phyloP scores from a whole-genome alignment of 2,888 invertebrate species.

The Drosophila barbarae region DNA sequence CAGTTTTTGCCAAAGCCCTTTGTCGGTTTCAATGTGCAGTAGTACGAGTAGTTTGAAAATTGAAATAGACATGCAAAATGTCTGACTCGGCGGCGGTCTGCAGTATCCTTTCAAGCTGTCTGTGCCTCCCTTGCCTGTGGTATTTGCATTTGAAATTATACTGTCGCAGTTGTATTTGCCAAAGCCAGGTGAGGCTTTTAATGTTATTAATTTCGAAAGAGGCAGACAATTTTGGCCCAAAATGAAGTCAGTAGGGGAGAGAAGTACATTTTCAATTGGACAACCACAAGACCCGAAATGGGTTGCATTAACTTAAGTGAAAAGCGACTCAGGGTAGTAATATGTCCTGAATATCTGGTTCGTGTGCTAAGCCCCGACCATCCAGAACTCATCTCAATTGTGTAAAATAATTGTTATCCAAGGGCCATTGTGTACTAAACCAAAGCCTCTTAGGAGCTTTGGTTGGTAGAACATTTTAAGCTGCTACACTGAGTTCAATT shows the following conservation, averaged over 20 bases:
- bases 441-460: conserved; percentile 37
- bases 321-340: not conserved
- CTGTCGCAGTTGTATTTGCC: conserved; percentile 30
- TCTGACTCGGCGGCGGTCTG: conserved; percentile 11
- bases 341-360: not conserved
- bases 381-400: conserved; percentile 14
- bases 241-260: not conserved
- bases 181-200: conserved; percentile 34
- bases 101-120: conserved; percentile 3
- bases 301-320: conserved; percentile 26
- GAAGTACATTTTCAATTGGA: conserved; percentile 32
- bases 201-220: conserved; percentile 33
- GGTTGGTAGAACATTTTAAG: conserved; percentile 25
- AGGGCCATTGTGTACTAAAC: conserved; percentile 20
- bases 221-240: conserved; percentile 8
- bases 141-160: conserved; percentile 37
- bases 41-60: conserved; percentile 23
- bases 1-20: conserved; percentile 36
- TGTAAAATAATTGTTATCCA: conserved; percentile 22
- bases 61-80: conserved; percentile 45
- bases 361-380: conserved; percentile 4
- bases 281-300: not conserved
- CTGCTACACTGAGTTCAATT: conserved; percentile 29
- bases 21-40: conserved; percentile 25
- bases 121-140: conserved; percentile 6